These are phyloP conservation scores for Patella ulyssiponensis DNA, from an alignment of 2,888 invertebrate genomes.

Conservation along the genomic window DNA sequence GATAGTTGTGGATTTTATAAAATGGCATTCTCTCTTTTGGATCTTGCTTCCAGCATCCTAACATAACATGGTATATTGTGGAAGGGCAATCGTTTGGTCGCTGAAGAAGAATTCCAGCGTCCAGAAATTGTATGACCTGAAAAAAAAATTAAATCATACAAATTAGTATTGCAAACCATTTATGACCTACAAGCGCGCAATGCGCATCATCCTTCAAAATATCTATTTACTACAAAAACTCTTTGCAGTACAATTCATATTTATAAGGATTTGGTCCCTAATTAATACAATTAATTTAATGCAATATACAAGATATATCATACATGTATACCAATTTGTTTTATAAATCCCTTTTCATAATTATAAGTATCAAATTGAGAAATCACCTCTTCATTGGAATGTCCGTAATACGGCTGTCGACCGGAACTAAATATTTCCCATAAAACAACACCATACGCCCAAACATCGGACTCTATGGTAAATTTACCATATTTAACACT, in stretches of 20 bases:
- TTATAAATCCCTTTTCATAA: too few relatives aligned
- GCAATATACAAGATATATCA: too few relatives aligned
- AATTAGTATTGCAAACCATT: too few relatives aligned
- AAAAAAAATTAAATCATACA: conserved; percentile 12
- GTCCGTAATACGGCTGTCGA: conserved; percentile 73
- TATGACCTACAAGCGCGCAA: too few relatives aligned
- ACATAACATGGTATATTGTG: conserved; percentile 70
- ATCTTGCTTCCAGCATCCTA: conserved; percentile 77
- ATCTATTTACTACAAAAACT: too few relatives aligned
- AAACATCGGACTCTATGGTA: conserved; percentile 73
- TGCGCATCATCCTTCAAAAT: too few relatives aligned
- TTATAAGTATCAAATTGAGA: background rate
- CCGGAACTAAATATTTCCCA: conserved; percentile 74
- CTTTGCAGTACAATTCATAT: too few relatives aligned
- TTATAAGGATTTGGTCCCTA: too few relatives aligned
- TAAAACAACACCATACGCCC: conserved; percentile 73
- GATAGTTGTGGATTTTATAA: conserved; percentile 61
- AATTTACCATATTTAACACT: conserved; percentile 73
- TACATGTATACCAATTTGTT: too few relatives aligned
- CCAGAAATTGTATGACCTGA: conserved; percentile 76
- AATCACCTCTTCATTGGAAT: conserved; percentile 73
- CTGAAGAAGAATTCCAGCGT: conserved; percentile 84
- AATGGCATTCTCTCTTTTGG: conserved; percentile 84
- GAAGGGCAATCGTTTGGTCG: conserved; percentile 78
- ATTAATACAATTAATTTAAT: too few relatives aligned